Base-by-base conservation (phyloP, 2,113 vertebrate species). In the Gasterosteus aculeatus region DNA sequence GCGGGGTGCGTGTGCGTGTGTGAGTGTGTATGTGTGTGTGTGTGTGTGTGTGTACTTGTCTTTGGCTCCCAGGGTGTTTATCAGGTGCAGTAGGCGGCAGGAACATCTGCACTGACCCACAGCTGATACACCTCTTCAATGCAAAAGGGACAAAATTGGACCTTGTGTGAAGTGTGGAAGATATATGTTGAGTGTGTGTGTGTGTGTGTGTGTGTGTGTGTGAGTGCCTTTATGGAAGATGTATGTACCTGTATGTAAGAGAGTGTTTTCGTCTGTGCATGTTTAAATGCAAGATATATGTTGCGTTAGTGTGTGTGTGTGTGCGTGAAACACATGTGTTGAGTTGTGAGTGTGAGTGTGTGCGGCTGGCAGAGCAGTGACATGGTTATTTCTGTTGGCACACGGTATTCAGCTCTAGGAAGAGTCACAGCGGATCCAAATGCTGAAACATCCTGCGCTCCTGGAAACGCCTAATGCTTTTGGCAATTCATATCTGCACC, bases 41-140 rank as follows among this genome's bases (percentile, higher is more conserved):
- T 74, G 58, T 57, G 51, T 33, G 65, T 26, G 73, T 54, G 33
- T 79, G 80, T 44, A 60, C 19, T 56, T 73, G 59, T n/a, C 31
- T 70, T 77, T 80, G 5, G 29, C 81, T 89, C 72, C 76, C 71
- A 88, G 61, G 63, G 64, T 87, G 69, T 51, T 86, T 89, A 90
- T 90, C 87, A 83, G 86, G 22, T 42, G 59, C 35, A 80, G 81
- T 77, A 67, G 78, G 85, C 2, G 72, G 75, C 81, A 87, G 71
- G 79, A 85, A 79, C 70, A 63, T 75, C 78, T 82, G 65, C 11
- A 31, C 33, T 63, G 54, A 80, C 83, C 79, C 53, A 81, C 39
- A 26, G 71, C 76, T 87, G 84, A 90, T 90, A 86, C 14, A 72
- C 29, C 46, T 75, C 76, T 57, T 58, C 31, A 77, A 63, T 60